phyloP scores from a whole-genome alignment of 1,140 invertebrate species.

The Leptinotarsa texana region DNA sequence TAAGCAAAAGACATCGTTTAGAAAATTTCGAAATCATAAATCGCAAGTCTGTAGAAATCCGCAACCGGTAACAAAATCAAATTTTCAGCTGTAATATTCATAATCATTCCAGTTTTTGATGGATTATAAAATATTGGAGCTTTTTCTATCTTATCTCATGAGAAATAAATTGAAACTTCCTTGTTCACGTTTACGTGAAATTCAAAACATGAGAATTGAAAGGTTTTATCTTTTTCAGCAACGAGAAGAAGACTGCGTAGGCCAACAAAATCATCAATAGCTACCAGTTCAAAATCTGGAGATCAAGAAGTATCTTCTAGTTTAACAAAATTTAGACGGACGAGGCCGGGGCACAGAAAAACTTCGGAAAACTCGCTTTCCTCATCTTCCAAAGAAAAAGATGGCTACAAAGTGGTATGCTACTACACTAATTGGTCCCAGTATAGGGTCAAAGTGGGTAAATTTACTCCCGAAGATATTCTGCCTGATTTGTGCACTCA shows the following conservation, averaged over 20 bases:
- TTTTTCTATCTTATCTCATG: too few species aligned
- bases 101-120: too few species aligned
- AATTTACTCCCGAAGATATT: constrained; percentile 94
- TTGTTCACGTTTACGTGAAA: too few species aligned
- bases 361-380: constrained; percentile 63
- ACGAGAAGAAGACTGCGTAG: constrained; percentile 61
- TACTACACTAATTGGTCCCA: constrained; percentile 99
- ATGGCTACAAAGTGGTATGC: constrained; percentile 80
- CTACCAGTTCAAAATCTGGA: constrained; percentile 54
- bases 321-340: constrained; percentile 70
- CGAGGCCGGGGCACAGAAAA: constrained; percentile 60
- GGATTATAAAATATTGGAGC: too few species aligned
- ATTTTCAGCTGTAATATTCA: too few species aligned
- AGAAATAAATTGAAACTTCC: too few species aligned
- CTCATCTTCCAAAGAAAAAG: constrained; percentile 61
- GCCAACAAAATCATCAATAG: constrained; percentile 49
- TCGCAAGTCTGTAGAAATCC: too few species aligned
- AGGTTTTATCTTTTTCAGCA: constrained; percentile 47
- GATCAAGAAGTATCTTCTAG: constrained; percentile 69
- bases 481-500: constrained; percentile 94
- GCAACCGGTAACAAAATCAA: too few species aligned
- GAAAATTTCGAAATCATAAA: too few species aligned
- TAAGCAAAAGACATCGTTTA: too few species aligned
- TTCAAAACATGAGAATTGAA: too few species aligned
- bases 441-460: constrained; percentile 88